Evolutionary conservation across 2,797 vertebrate species (phyloP), one percentile per base, ranked within the genome.

Genomic region (Poeciliopsis presidionis): DNA sequence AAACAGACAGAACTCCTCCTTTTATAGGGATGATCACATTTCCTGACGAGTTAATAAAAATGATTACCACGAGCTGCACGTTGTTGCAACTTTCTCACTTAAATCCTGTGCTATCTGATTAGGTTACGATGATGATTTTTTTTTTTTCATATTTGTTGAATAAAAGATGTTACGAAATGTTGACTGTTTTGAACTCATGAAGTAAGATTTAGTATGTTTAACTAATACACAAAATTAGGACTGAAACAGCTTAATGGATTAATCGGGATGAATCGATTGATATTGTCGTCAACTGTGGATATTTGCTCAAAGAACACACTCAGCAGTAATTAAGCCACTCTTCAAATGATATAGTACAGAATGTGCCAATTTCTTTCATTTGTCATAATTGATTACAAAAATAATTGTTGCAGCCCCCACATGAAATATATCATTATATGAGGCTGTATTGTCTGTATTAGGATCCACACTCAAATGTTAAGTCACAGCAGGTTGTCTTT

Each of bases 11-110:
- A 46, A 8, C 13, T 70, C 13, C 67, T 70, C 22, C 41, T 45
- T 70, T 70, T 28, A 70, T 70, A 46, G 25, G 45, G 41, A 70
- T n/a, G 39, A 43, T 70, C 41, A 45, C 43, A 70, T 25, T 69
- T 69, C 18, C 67, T 70, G 12, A 3, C 14, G 12, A 70, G 41
- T 46, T 45, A 14, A 70, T 70, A 5, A n/a, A 70, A n/a, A 43
- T 67, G 36, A 13, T 28, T 28, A n/a, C 4, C 4, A 41, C 41
- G 14, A 67, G 20, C 18, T 13, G 3, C 41, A 46, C 25, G 1
- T 7, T 45, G 41, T 13, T 70, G 67, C 1, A 28, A 70, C 43
- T 41, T 43, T 69, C 36, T 41, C 36, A 25, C 20, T 43, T 69
- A 13, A 69, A 43, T 43, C 25, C 20, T 69, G 8, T 65, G 7